Conservation (phyloP, 2,888 invertebrate species). For the Parnassius mnemosyne region DNA sequence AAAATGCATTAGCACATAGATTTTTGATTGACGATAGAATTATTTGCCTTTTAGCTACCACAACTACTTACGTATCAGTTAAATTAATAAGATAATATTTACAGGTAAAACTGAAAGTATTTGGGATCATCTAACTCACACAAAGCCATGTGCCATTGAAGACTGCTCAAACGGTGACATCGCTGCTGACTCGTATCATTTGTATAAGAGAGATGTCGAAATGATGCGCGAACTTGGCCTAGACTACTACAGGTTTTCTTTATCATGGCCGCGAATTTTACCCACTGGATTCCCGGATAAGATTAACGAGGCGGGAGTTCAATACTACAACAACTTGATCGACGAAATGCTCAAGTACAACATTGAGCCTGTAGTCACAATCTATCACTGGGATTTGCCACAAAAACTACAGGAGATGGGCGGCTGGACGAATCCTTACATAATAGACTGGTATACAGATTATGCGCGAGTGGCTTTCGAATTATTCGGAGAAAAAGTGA, state of each 20-base stretch:
- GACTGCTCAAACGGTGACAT: constrained; percentile 74
- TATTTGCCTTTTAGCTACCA: no score
- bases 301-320: constrained; percentile 33
- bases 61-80: no score
- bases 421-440: constrained; percentile 54
- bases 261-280: constrained; percentile 79
- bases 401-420: constrained; percentile 66
- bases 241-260: constrained; percentile 66
- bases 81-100: neutral
- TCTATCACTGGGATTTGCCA: constrained; percentile 38
- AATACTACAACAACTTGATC: constrained; percentile 45
- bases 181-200: constrained; percentile 75
- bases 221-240: constrained; percentile 32
- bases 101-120: constrained; percentile 74
- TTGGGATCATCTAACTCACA: constrained; percentile 79
- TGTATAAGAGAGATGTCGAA: constrained; percentile 65
- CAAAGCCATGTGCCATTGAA: constrained; percentile 20
- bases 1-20: no score
- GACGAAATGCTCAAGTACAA: constrained; percentile 74
- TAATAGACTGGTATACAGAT: constrained; percentile 52
- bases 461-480: constrained; percentile 54
- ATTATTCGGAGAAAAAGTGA: constrained; percentile 55
- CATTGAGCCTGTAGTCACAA: constrained; percentile 76
- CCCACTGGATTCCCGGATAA: constrained; percentile 66
- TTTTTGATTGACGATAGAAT: no score